A percentile compares a stretch with the other conserved stretches of the same genome.
Conservation (phyloP, 1,140 invertebrate species). For the Chironomus striatipennis region DNA sequence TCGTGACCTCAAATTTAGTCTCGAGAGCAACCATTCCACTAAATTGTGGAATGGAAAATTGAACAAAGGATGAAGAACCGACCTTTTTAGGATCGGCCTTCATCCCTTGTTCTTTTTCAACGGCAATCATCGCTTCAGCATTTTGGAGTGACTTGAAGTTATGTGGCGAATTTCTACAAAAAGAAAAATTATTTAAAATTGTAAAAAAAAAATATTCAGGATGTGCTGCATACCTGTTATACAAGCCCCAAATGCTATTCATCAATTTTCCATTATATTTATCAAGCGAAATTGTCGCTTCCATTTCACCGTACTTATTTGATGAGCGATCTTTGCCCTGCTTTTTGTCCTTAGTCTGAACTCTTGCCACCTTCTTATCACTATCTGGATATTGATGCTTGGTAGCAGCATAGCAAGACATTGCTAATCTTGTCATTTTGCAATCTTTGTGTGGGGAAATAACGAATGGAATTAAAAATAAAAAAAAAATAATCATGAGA, state of each 20-base stretch:
- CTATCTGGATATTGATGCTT: constrained; percentile 7
- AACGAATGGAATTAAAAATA: too few species aligned
- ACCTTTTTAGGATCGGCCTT: neutral
- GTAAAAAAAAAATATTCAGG: neutral
- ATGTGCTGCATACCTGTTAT: constrained; percentile 72
- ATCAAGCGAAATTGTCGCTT: constrained; percentile 41
- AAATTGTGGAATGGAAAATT: constrained; percentile 4
- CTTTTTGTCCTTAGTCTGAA: neutral
- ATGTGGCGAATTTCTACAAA: constrained; percentile 1
- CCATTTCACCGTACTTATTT: constrained; percentile 4
- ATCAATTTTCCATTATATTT: constrained; percentile 80
- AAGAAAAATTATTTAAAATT: neutral
- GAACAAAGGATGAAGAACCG: neutral
- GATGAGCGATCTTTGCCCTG: neutral
- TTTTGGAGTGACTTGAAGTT: neutral
- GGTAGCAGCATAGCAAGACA: constrained; percentile 17
- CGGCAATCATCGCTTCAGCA: neutral
- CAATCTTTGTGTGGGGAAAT: neutral
- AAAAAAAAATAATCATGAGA: too few species aligned
- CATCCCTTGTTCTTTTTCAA: neutral
- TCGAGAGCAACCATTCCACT: neutral
- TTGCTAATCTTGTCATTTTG: neutral
- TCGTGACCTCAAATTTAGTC: constrained; percentile 7
- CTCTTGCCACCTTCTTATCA: neutral
- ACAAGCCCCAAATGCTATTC: constrained; percentile 84